Base-by-base conservation (phyloP, 1,140 invertebrate genomes). In the Daktulosphaira vitifoliae region DNA sequence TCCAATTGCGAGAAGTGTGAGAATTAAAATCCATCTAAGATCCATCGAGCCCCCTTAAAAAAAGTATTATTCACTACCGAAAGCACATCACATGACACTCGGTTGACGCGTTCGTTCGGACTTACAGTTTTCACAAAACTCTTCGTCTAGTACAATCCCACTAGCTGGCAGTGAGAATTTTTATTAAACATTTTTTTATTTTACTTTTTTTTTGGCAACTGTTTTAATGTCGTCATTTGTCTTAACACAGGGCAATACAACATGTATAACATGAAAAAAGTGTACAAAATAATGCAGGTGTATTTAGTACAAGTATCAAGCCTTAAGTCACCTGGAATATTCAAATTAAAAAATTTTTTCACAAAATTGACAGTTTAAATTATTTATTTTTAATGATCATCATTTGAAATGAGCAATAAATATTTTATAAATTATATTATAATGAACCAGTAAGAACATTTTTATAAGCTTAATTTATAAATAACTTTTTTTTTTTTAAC, bases 71-170 rank as follows among this genome's bases (percentile, higher is more conserved):
- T 62, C 56, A 62, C 56, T 62, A 62, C 56, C 56, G 42, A 62
- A 48, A 62, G 56, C 56, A 62, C 56, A 62, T 62, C 56, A 62
- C 56, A 62, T n/a, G 42, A 62, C 56, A 62, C 56, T 62, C 39
- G 42, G 42, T 62, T 48, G 42, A 62, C 56, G 42, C 56, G 56
- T 48, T 62, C 56, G 56, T 46, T 62, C 56, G 23, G 42, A 62
- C 26, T 62, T 62, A 48, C 25, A 46, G 56, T 25, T 25, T 20
- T 25, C 44, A n/a, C 56, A 33, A 46, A 33, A 62, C 56, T 62
- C 56, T 15, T 39, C 26, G 42, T 39, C 53, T 25, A 33, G 13
- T 56, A 22, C 42, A 33, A n/a, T 33, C 26, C 56, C 44, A 39
- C 42, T 33, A 23, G 56, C 3, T 62, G 56, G 56, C 56, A 62